Evolutionary conservation across 2,888 invertebrate genomes (phyloP).

Genomic region (Meghimatium bilineatum): DNA sequence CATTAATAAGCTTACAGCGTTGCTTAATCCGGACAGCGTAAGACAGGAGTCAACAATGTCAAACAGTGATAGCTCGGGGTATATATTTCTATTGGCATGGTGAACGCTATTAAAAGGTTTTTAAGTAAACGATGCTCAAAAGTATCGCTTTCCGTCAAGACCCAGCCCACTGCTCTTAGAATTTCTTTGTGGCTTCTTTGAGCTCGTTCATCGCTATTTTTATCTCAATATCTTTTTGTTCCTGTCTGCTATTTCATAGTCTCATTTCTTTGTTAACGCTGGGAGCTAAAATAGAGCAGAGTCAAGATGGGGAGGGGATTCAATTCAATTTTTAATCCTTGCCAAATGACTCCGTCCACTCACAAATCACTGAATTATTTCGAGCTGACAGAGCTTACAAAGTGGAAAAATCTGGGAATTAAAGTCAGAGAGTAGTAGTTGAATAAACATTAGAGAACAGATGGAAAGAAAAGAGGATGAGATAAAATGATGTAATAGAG

Average conservation of each 20-base stretch:
- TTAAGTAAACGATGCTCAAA: not conserved
- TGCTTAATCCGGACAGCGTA: too few species aligned
- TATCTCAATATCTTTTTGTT: conserved; percentile 39
- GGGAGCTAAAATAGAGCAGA: not conserved
- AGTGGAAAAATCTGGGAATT: not conserved
- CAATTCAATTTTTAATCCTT: too few species aligned
- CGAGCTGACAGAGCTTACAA: not conserved
- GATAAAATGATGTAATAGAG: too few species aligned
- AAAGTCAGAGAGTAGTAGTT: not conserved
- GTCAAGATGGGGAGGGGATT: not conserved
- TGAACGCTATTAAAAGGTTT: not conserved
- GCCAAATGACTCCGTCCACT: not conserved
- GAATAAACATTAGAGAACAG: too few species aligned
- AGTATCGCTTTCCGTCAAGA: not conserved
- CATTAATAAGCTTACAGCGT: too few species aligned
- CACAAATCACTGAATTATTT: not conserved
- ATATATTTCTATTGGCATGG: not conserved
- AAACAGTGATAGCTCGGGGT: not conserved
- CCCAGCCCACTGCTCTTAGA: not conserved
- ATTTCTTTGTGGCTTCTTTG: not conserved
- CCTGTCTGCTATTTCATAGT: conserved; percentile 42
- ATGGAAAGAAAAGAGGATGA: too few species aligned
- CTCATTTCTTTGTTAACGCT: conserved; percentile 30
- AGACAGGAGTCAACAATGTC: not conserved
- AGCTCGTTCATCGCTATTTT: not conserved